A percentile compares a stretch with the other conserved stretches of the same genome.
Conservation (phyloP, 2,113 vertebrate genomes). For the Catagonus wagneri region DNA sequence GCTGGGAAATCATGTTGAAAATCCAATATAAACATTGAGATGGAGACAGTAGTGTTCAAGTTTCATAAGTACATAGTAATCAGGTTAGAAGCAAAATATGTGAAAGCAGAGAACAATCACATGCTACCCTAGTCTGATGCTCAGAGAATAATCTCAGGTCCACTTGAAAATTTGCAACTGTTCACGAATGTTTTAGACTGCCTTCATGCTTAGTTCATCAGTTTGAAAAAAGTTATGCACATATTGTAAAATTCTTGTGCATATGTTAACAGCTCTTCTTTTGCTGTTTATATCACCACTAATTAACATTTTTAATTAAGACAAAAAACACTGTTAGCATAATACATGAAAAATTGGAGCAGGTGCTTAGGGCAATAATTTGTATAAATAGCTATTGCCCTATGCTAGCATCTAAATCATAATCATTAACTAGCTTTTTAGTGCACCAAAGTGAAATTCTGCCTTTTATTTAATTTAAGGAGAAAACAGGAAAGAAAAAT, state of each 20-base stretch:
- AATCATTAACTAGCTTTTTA: constrained; percentile 80
- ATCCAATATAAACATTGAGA: not conserved
- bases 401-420: constrained; percentile 79
- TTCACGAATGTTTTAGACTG: constrained; percentile 66
- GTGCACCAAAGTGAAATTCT: constrained; percentile 75
- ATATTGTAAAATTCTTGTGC: constrained; percentile 79
- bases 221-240: constrained; percentile 74
- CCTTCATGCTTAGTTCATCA: constrained; percentile 78
- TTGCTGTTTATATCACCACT: constrained; percentile 80
- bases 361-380: constrained; percentile 83
- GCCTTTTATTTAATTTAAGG: constrained; percentile 75
- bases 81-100: constrained; percentile 29
- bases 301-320: constrained; percentile 85
- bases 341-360: constrained; percentile 80
- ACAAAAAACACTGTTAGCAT: constrained; percentile 81
- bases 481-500: constrained; percentile 41
- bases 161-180: constrained; percentile 69
- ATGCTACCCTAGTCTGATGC: constrained; percentile 51
- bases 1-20: not conserved
- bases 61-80: constrained; percentile 61
- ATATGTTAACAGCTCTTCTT: constrained; percentile 79
- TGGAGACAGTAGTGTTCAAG: not conserved
- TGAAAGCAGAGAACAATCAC: constrained; percentile 66
- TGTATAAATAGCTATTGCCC: constrained; percentile 83
- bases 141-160: constrained; percentile 66